Base-by-base conservation (phyloP, 2,113 vertebrate species). In the Oceanites oceanicus region DNA sequence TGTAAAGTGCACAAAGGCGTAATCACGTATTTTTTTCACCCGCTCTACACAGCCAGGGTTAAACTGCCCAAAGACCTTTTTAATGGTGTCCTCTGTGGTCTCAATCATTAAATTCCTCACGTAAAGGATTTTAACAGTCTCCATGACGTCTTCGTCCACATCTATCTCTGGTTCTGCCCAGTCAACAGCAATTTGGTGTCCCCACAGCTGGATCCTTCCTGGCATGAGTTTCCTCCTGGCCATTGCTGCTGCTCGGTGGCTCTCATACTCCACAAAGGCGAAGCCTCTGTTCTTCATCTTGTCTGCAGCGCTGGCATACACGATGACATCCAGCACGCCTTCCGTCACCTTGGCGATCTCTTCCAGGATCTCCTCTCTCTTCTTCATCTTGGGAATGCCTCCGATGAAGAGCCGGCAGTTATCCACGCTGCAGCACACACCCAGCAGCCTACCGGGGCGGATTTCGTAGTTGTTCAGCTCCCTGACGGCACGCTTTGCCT, bases 211-310 rank as follows among this genome's bases (percentile, higher is more conserved):
- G 96, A 99, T 99, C 73, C 99, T 98, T 53, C 99, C 99, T 0
- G 99, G 99, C 99, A 99, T 99, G 93, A 99, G 97, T 97, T 99
- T 99, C 91, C 99, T 98, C 92, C 99, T 98, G 40, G 99, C 99
- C 99, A 99, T 99, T 68, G 99, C 99, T 0, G 99, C 99, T 3
- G 99, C 99, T 44, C 99, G 98, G 95, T 99, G 99, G 47, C 99
- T 99, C 96, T 99, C 99, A 6, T 99, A 99, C 93, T 99, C 99
- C 63, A 99, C 99, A 12, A 99, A 99, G 92, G 99, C 99, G 4
- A 99, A 99, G 89, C 99, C 99, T 68, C 99, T 98, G 96, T 99
- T 99, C 98, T 99, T 99, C 99, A 99, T 99, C 98, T 99, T 99
- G 98, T 99, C 99, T 15, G 99, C 99, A 0, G 99, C 99, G 0